A percentile compares a stretch with the other conserved stretches of the same genome.
These are phyloP conservation scores for Pelmatolapia mariae DNA, from an alignment of 2,113 vertebrate species.

Conservation along the genomic window DNA sequence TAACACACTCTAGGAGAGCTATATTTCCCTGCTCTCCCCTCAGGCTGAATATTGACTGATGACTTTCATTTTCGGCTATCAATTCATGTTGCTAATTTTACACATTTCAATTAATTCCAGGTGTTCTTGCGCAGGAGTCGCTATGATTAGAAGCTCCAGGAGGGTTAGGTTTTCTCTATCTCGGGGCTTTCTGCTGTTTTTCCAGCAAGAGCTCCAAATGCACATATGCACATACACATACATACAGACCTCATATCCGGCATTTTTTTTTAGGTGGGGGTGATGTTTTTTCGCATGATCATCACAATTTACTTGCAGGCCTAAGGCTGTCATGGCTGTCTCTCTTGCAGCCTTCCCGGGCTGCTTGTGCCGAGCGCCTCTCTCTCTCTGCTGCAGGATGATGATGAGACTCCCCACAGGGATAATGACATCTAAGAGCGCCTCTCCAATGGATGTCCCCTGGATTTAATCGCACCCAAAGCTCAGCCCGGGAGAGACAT, in stretches of 20 bases:
- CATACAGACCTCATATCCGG: neutral
- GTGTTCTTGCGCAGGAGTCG: conserved; percentile 16
- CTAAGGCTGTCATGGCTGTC: conserved; percentile 34
- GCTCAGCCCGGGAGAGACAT: neutral
- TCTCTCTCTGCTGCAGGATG: conserved; percentile 15
- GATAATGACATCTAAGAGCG: conserved; percentile 55
- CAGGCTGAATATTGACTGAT: conserved; percentile 52
- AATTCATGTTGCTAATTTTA: conserved; percentile 56
- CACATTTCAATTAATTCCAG: conserved; percentile 51
- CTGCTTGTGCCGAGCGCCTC: neutral
- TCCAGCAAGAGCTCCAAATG: neutral
- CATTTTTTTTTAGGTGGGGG: neutral
- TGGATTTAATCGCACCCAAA: conserved; percentile 45
- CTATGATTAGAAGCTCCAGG: conserved; percentile 32
- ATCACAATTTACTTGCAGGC: conserved; percentile 47
- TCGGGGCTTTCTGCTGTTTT: neutral
- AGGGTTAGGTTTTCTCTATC: neutral
- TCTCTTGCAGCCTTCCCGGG: neutral
- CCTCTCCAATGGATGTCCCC: conserved; percentile 50
- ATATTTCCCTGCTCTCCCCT: conserved; percentile 4
- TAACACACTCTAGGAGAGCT: neutral
- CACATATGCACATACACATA: neutral
- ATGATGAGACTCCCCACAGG: conserved; percentile 46
- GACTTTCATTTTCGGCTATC: conserved; percentile 60
- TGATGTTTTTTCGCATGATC: conserved; percentile 22